phyloP scores from a whole-genome alignment of 2,113 vertebrate species.

The Neodon shergylaensis region DNA sequence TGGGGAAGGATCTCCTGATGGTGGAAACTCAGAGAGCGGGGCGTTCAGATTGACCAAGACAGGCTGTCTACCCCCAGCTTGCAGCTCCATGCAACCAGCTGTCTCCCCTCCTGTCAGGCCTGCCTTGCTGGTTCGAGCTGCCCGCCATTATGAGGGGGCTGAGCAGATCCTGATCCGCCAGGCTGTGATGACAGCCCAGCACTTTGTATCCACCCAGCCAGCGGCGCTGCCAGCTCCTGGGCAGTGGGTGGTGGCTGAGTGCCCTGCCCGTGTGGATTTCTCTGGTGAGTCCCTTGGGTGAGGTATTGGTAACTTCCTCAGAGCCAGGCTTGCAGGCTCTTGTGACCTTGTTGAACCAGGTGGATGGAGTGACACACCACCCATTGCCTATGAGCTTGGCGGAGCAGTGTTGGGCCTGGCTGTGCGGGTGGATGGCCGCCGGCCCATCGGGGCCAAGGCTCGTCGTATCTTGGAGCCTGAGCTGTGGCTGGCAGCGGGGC shows the following conservation, averaged over 20 bases:
- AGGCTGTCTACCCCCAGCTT: not conserved
- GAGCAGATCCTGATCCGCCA: slow-evolving; percentile 93
- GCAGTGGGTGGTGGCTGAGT: slow-evolving; percentile 91
- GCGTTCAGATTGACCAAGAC: not conserved
- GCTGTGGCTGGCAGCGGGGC: slow-evolving; percentile 86
- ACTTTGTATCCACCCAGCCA: slow-evolving; percentile 85
- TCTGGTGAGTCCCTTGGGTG: slow-evolving; percentile 86
- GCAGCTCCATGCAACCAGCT: accelerated
- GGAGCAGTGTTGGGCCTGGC: slow-evolving; percentile 93
- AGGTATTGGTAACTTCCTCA: not conserved
- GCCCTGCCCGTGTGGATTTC: slow-evolving; percentile 94
- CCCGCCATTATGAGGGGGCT: slow-evolving; percentile 95
- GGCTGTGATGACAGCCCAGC: slow-evolving; percentile 93
- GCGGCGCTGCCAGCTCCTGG: slow-evolving; percentile 84
- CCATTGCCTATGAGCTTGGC: slow-evolving; percentile 95
- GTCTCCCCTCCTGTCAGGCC: slow-evolving; percentile 84
- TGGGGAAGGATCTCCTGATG: not conserved
- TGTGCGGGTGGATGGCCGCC: slow-evolving; percentile 90
- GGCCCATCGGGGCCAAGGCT: slow-evolving; percentile 91
- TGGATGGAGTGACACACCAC: slow-evolving; percentile 97
- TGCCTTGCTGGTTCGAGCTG: slow-evolving; percentile 92
- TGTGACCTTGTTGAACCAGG: slow-evolving; percentile 82
- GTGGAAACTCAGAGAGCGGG: not conserved
- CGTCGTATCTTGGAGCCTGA: slow-evolving; percentile 87
- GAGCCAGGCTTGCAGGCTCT: not conserved